A percentile compares a stretch with the other conserved stretches of the same genome.
Conservation (phyloP, 2,888 invertebrate species). For the Dryocosmus kuriphilus region DNA sequence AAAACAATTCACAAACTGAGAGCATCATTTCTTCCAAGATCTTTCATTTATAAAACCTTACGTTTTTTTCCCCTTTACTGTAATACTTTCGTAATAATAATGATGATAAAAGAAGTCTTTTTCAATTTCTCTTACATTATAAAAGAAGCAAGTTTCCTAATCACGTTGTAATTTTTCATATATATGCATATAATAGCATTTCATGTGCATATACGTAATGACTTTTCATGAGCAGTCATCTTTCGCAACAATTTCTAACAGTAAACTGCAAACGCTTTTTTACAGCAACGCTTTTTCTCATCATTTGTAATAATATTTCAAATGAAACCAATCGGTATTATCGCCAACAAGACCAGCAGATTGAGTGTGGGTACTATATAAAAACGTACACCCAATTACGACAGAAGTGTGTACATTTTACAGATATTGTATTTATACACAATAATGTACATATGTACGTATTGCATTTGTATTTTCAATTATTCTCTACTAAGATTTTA, state of each 20-base stretch:
- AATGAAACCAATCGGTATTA: slow-evolving; percentile 26
- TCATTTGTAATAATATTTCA: slow-evolving; percentile 13
- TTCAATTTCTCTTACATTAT: background rate
- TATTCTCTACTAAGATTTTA: background rate
- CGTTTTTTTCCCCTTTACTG: background rate
- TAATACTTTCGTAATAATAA: background rate
- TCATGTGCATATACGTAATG: slow-evolving; percentile 16
- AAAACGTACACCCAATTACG: slow-evolving; percentile 16
- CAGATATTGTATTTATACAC: background rate
- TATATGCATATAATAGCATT: background rate
- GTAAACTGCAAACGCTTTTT: slow-evolving; percentile 1
- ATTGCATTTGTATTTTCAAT: background rate
- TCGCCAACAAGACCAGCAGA: slow-evolving; percentile 5
- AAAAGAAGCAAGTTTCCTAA: background rate
- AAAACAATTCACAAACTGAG: slow-evolving; percentile 30
- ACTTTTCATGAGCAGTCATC: slow-evolving; percentile 22
- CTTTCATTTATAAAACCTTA: slow-evolving; percentile 11
- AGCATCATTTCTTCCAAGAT: slow-evolving; percentile 20
- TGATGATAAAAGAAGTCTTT: background rate
- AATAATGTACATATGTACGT: background rate
- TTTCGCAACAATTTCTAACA: slow-evolving; percentile 17
- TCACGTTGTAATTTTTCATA: slow-evolving; percentile 2
- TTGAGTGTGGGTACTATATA: background rate
- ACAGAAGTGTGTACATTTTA: background rate
- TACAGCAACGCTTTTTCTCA: slow-evolving; percentile 12